These are phyloP conservation scores for Muscina levida DNA, from an alignment of 2,888 invertebrate genomes.

Conservation along the genomic window DNA sequence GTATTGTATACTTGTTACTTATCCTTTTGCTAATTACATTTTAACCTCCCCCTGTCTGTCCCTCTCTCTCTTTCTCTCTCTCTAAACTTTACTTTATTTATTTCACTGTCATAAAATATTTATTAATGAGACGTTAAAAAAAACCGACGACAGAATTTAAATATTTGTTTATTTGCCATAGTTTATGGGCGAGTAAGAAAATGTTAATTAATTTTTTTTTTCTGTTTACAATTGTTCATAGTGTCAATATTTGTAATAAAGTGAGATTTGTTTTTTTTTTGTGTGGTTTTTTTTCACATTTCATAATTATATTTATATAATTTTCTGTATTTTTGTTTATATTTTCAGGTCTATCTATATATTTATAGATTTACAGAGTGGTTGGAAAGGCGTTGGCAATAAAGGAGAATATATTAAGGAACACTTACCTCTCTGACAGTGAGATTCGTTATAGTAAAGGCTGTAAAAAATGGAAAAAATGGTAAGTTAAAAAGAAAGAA, in stretches of 20 bases:
- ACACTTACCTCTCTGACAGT: neutral
- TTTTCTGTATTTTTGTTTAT: constrained; percentile 39
- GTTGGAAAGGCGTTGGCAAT: constrained; percentile 15
- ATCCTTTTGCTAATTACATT: too few relatives aligned
- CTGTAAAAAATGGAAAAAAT: constrained; percentile 63
- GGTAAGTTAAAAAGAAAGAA: constrained; percentile 43
- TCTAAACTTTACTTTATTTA: too few relatives aligned
- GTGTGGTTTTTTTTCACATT: constrained; percentile 7
- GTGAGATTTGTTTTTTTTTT: neutral
- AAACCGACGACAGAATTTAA: constrained; percentile 1
- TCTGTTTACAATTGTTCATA: constrained; percentile 36
- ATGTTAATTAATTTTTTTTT: constrained; percentile 59
- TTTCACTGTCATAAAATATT: too few relatives aligned
- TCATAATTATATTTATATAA: constrained; percentile 44
- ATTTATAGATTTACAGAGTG: constrained; percentile 36
- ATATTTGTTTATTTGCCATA: constrained; percentile 28
- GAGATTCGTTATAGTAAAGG: neutral
- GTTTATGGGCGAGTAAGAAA: constrained; percentile 12
- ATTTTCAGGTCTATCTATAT: constrained; percentile 57
- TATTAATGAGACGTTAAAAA: too few relatives aligned
- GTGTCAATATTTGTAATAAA: constrained; percentile 52
- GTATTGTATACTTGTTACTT: too few relatives aligned
- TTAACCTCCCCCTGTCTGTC: too few relatives aligned
- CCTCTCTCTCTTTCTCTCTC: too few relatives aligned
- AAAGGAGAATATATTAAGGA: constrained; percentile 35